Evolutionary conservation across 1,140 invertebrate species (phyloP), one percentile per base, ranked within the genome.

Genomic region (Sycophila sp.): DNA sequence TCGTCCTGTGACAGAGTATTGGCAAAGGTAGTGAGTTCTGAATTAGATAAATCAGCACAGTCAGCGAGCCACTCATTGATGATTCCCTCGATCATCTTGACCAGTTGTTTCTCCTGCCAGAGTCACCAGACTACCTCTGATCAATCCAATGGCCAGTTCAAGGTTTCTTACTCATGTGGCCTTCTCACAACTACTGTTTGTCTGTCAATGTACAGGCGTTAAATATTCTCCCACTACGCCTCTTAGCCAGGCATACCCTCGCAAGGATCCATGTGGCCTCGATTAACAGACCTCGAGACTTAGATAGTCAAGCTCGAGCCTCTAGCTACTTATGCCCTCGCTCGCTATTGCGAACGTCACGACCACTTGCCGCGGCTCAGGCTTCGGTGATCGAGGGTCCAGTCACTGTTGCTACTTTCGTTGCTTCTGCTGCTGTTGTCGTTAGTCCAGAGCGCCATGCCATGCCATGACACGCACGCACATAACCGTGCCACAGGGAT

Each of bases 51-150:
- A 42, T 91, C 88, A 73, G 90, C 89, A 86, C 91, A 95, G 76
- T 95, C 93, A 74, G 89, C 87, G 74, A 95, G 85, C 94, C 94
- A 95, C 79, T 95, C 93, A 73, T 87, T 88, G 73, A 95, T 90
- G 78, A 94, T 83, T 75, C 90, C 89, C 81, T 93, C 92, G 75
- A 91, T 90, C 93, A 94, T 94, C 22, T 81, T 83, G n/a, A 24
- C 2, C 17, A 47, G 10, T 1, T 59, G 2, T 59, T 36, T 13
- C 30, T 26, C 65, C 17, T 15, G 11, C 19, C 24, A 17, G 22
- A 40, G 15, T 69, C 11, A 45, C 36, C 45, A 4, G n/a, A 24
- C 1, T n/a, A 8, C 24, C 62, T 19, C 34, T 10, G 34, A 38
- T 40, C 30, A 60, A 34, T 36, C 55, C 24, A 38, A 40, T n/a